Percentiles rank a stretch among this genome's conserved stretches.
Evolutionary conservation across 2,888 invertebrate genomes (phyloP).

Genomic region (Chloroclysta siterata): DNA sequence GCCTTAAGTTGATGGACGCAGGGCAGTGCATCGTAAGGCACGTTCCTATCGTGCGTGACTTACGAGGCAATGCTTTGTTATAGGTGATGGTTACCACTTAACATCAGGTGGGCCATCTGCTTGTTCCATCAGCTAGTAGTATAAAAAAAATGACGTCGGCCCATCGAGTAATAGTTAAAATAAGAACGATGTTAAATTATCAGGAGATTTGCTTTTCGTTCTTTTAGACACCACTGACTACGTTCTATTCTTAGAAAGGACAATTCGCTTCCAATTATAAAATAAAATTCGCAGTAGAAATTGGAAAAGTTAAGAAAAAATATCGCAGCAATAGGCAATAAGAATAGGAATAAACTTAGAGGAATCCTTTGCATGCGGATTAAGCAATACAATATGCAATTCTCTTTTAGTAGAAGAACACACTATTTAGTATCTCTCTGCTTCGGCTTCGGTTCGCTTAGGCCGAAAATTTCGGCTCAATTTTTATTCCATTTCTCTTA

Average conservation of each 20-base stretch:
- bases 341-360: slow-evolving; percentile 25
- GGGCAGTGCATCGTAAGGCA: no score
- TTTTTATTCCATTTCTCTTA: neutral
- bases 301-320: slow-evolving; percentile 22
- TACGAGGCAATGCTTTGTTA: no score
- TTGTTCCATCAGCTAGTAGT: no score
- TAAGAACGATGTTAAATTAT: no score
- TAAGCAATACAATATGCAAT: slow-evolving; percentile 42
- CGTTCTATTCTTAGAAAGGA: neutral
- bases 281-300: neutral
- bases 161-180: no score
- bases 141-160: no score
- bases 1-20: no score
- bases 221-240: no score
- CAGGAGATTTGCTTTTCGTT: no score
- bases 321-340: slow-evolving; percentile 16
- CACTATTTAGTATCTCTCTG: slow-evolving; percentile 14
- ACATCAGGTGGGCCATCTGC: no score
- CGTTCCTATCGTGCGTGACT: no score
- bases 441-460: slow-evolving; percentile 9
- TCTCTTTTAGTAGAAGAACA: slow-evolving; percentile 42
- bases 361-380: slow-evolving; percentile 37
- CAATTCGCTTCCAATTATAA: neutral
- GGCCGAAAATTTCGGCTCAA: neutral
- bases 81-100: no score